These are phyloP conservation scores for Melanophora roralis DNA, from an alignment of 2,888 invertebrate genomes.

Conservation along the genomic window DNA sequence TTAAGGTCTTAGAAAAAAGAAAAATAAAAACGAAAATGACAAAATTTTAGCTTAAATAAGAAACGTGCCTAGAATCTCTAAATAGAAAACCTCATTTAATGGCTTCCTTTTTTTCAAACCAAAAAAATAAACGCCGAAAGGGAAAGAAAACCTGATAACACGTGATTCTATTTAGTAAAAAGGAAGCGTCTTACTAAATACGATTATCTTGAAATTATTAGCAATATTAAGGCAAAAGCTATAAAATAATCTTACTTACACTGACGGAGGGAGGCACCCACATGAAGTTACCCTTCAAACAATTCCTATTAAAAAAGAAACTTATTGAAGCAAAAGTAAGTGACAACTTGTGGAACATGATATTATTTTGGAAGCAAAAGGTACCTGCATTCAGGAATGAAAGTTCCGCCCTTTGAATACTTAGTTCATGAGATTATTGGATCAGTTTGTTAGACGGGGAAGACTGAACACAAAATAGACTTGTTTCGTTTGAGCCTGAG, in stretches of 20 bases:
- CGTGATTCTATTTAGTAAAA: constrained; percentile 56
- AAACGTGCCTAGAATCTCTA: constrained; percentile 55
- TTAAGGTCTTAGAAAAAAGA: constrained; percentile 17
- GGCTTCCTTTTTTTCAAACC: not conserved
- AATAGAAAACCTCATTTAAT: constrained; percentile 31
- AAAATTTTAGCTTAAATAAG: constrained; percentile 34
- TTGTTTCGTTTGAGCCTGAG: too few species aligned
- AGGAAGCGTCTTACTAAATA: constrained; percentile 55
- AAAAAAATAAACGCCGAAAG: not conserved
- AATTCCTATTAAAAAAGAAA: constrained; percentile 8
- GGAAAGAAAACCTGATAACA: constrained; percentile 32
- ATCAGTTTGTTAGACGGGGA: too few species aligned
- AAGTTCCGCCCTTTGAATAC: too few species aligned
- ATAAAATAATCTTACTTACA: constrained; percentile 31
- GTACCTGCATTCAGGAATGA: too few species aligned
- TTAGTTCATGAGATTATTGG: too few species aligned
- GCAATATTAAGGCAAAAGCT: constrained; percentile 41
- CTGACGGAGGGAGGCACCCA: not conserved
- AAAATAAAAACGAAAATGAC: constrained; percentile 21
- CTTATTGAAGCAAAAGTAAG: too few species aligned
- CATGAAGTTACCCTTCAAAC: too few species aligned
- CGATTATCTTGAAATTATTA: constrained; percentile 50
- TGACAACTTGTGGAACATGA: too few species aligned
- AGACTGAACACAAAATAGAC: too few species aligned
- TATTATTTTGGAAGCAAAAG: too few species aligned